Percentiles rank a stretch among this genome's conserved stretches.
phyloP scores from a whole-genome alignment of 2,888 invertebrate species.

The Leucania comma region DNA sequence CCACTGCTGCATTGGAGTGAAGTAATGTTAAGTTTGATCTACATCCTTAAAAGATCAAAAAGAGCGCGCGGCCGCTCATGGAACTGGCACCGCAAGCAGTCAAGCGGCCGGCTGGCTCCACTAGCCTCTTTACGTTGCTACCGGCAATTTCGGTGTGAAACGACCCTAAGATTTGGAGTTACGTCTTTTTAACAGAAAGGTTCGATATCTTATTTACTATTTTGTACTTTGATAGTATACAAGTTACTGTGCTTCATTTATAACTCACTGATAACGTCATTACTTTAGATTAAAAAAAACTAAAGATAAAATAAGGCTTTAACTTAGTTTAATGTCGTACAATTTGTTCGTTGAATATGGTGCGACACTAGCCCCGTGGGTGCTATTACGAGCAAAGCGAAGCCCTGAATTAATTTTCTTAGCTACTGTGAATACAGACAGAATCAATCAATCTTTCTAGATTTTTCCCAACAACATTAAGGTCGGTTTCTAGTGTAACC shows the following conservation, averaged over 20 bases:
- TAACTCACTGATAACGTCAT: not conserved
- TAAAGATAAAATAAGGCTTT: slow-evolving; percentile 28
- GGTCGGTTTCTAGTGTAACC: not conserved
- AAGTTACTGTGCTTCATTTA: not conserved
- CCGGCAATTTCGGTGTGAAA: too few relatives aligned
- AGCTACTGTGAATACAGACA: slow-evolving; percentile 54
- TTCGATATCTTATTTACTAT: too few relatives aligned
- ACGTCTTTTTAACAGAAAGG: too few relatives aligned
- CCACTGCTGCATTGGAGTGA: too few relatives aligned
- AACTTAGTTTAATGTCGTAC: slow-evolving; percentile 38
- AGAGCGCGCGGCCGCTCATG: too few relatives aligned
- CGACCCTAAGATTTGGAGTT: too few relatives aligned
- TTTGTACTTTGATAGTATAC: not conserved
- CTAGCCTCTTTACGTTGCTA: too few relatives aligned
- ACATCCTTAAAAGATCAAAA: too few relatives aligned
- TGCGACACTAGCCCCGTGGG: slow-evolving; percentile 39
- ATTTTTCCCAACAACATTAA: not conserved
- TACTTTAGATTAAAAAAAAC: slow-evolving; percentile 7
- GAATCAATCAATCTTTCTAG: slow-evolving; percentile 17
- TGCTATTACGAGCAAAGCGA: slow-evolving; percentile 34
- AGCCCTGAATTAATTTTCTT: slow-evolving; percentile 62
- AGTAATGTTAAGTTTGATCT: too few relatives aligned
- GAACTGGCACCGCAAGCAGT: too few relatives aligned
- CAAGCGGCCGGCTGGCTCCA: too few relatives aligned
- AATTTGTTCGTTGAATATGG: slow-evolving; percentile 49